A percentile compares a stretch with the other conserved stretches of the same genome.
Conservation (phyloP, 1,140 invertebrate genomes). For the Pomacea maculata region DNA sequence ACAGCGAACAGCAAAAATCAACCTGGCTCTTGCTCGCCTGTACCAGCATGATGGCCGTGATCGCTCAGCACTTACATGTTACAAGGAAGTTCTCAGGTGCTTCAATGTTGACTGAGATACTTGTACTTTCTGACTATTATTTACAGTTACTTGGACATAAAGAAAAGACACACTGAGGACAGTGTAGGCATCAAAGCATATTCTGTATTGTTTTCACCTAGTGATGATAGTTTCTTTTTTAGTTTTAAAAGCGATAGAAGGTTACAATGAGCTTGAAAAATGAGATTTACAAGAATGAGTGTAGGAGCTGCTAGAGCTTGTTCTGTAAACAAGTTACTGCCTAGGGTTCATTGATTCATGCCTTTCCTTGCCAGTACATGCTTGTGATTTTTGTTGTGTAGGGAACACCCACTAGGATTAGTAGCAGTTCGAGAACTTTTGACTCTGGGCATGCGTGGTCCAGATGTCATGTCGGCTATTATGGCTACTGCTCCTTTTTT, state of each 20-base stretch:
- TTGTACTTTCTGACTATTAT: too few relatives aligned
- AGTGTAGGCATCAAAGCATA: too few relatives aligned
- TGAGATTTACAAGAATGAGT: too few relatives aligned
- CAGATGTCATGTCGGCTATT: slow-evolving; percentile 76
- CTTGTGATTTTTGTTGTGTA: slow-evolving; percentile 41
- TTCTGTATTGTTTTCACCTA: too few relatives aligned
- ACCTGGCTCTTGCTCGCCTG: slow-evolving; percentile 78
- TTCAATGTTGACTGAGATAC: neutral
- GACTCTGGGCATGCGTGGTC: slow-evolving; percentile 75
- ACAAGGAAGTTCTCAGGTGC: slow-evolving; percentile 78
- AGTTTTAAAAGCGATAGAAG: too few relatives aligned
- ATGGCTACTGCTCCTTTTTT: slow-evolving; percentile 68
- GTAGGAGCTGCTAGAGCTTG: too few relatives aligned
- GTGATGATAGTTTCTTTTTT: too few relatives aligned
- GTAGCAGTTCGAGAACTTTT: slow-evolving; percentile 77
- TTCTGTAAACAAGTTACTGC: too few relatives aligned
- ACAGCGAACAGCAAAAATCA: slow-evolving; percentile 75
- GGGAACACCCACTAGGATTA: slow-evolving; percentile 79
- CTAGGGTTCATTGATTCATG: too few relatives aligned
- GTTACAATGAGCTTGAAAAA: too few relatives aligned
- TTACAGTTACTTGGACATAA: too few relatives aligned
- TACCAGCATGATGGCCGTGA: slow-evolving; percentile 79
- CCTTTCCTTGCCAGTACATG: neutral
- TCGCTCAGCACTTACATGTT: slow-evolving; percentile 76
- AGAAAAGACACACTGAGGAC: too few relatives aligned